These are phyloP conservation scores for Troides helena DNA, from an alignment of 2,888 invertebrate species.

Conservation along the genomic window DNA sequence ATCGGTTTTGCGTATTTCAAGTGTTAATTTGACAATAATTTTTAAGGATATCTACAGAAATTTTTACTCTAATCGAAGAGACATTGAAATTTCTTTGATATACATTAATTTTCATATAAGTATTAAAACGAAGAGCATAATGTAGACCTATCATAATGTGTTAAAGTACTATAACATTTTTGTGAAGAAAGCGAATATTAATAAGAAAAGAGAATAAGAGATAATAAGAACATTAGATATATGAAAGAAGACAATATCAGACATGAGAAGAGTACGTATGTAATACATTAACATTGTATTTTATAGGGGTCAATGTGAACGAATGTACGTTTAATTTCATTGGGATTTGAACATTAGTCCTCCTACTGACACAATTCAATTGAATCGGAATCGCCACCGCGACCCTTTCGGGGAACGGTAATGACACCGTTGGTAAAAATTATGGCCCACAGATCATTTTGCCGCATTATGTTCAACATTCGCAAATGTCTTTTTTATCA, in stretches of 20 bases:
- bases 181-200: no score
- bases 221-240: no score
- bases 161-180: no score
- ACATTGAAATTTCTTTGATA: background rate
- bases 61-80: background rate
- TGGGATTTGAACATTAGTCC: constrained; percentile 21
- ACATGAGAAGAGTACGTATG: no score
- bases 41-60: background rate
- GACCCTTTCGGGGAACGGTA: constrained; percentile 21
- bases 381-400: constrained; percentile 22
- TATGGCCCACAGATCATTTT: constrained; percentile 18
- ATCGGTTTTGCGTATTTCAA: constrained; percentile 5
- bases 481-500: background rate
- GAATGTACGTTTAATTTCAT: constrained; percentile 18
- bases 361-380: constrained; percentile 11
- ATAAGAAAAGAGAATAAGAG: no score
- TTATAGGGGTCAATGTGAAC: constrained; percentile 1
- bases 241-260: no score
- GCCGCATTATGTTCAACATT: constrained; percentile 4
- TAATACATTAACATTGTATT: background rate
- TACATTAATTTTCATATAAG: no score
- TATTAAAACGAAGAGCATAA: no score
- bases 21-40: constrained; percentile 4
- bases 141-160: no score
- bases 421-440: constrained; percentile 22